Base-by-base conservation (phyloP, 1,140 invertebrate species). In the Scaptomyza montana region DNA sequence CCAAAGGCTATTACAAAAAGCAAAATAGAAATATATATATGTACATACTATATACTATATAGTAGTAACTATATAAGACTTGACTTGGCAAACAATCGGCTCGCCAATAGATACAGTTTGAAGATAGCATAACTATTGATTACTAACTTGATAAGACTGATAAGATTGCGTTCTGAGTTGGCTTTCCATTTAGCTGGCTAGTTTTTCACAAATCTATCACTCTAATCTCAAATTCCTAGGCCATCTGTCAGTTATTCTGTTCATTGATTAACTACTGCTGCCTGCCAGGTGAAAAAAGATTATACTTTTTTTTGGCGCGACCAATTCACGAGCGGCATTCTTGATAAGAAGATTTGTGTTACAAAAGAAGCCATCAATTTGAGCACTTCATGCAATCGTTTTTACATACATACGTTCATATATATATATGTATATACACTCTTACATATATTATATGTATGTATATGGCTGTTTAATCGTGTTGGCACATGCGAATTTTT, bases 401-500 rank as follows among this genome's bases (percentile, higher is more conserved):
- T 7, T 28, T 21, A 25, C 16, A 45, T 19, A n/a, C 33, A 51
- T 45, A 43, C 16, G 3, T 25, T 25, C 21, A 25, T 25, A 25
- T 7, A 28, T 21, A 25, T 30, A 45, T 19, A n/a, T 45, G 33
- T 47, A 12, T 61, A 51, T 45, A 43, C 13, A 16, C 16, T 16
- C 16, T 16, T 13, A 41, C 10, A 41, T 41, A 61, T 66, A 51
- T 55, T 67, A 49, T 63, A 36, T 70, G 51, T 6, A 7, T 33
- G 21, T 33, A 16, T 16, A 16, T 16, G 16, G 16, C 30, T 33
- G 21, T 33, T 33, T 33, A 33, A 33, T 33, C 30, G 30, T 33
- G 36, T 80, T 81, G 80, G 80, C 80, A 76, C 78, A 46, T 56
- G 30, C 59, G 33, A 81, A 68, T 25, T 72, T 51, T 78, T 84